A percentile compares a stretch with the other conserved stretches of the same genome.
Evolutionary conservation across 30 jellyfish, hydroid and myxozoan species (phyloP).

Genomic region (Turritopsis dohrnii): DNA sequence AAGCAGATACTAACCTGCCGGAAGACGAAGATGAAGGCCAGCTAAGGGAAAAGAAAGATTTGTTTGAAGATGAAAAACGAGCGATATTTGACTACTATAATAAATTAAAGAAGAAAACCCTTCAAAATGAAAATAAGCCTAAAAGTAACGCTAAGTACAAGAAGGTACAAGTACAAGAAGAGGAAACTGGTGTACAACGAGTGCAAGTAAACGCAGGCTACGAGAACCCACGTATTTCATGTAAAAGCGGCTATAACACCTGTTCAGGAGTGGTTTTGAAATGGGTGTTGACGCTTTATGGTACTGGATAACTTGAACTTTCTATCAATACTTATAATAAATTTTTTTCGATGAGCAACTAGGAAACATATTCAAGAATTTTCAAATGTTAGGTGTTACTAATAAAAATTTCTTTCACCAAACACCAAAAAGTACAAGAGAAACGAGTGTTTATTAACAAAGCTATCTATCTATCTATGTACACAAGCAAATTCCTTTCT

Average conservation of each 20-base stretch:
- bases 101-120: background rate
- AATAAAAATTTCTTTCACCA: background rate
- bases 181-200: conserved; percentile 98
- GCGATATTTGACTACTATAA: conserved; percentile 25
- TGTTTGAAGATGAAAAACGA: conserved; percentile 21
- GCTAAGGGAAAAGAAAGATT: conserved; percentile 23
- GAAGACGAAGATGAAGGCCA: conserved; percentile 24
- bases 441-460: background rate
- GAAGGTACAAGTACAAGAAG: conserved; percentile 94
- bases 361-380: background rate
- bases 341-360: background rate
- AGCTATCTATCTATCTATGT: no score
- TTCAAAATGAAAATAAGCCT: background rate
- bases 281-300: conserved; percentile 80
- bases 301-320: conserved; percentile 47
- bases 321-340: background rate
- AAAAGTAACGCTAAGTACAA: conserved; percentile 27
- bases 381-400: background rate
- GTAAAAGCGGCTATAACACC: conserved; percentile 68
- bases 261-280: conserved; percentile 95
- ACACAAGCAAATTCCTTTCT: no score
- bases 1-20: background rate
- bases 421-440: background rate
- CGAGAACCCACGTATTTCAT: conserved; percentile 85
- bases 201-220: conserved; percentile 99